These are phyloP conservation scores for Hoplias malabaricus DNA, from an alignment of 2,113 vertebrate genomes.

Conservation along the genomic window DNA sequence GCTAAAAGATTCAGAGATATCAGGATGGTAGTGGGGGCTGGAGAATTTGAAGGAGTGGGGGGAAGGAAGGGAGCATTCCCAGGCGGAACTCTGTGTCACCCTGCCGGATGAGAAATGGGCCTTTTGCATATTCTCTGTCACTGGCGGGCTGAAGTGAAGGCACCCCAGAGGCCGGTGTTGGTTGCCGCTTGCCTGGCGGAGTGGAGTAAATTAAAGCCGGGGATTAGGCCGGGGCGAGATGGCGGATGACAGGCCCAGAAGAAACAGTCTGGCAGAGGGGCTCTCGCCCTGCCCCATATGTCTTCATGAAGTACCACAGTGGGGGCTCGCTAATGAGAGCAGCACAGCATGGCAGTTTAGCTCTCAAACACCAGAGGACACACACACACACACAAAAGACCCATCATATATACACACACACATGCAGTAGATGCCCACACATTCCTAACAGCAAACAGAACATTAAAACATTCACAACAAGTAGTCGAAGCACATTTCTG, in stretches of 20 bases:
- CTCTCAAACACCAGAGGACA: conserved; percentile 46
- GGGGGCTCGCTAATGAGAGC: conserved; percentile 67
- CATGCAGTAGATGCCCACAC: conserved; percentile 13
- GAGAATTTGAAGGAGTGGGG: conserved; percentile 67
- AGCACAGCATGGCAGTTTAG: conserved; percentile 57
- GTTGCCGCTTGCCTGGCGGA: conserved; percentile 82
- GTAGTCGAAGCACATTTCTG: background rate
- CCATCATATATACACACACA: conserved; percentile 30
- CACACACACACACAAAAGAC: conserved; percentile 34
- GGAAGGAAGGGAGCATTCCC: conserved; percentile 80
- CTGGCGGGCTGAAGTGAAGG: conserved; percentile 86
- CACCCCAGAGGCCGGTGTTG: conserved; percentile 88
- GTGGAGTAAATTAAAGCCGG: conserved; percentile 95
- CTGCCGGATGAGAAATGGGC: conserved; percentile 91
- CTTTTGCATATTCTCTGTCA: conserved; percentile 94
- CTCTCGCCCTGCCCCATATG: conserved; percentile 85
- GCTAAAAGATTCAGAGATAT: conserved; percentile 74
- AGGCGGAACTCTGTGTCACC: conserved; percentile 87
- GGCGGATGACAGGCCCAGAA: conserved; percentile 90
- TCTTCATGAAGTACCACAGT: conserved; percentile 76
- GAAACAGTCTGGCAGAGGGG: conserved; percentile 72
- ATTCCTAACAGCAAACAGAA: background rate
- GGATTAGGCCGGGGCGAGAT: conserved; percentile 87
- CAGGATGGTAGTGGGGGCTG: conserved; percentile 59
- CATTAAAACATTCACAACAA: conserved; percentile 4